These are phyloP conservation scores for Oscheius sp. DNA, from an alignment of 2,888 invertebrate species.

Conservation along the genomic window DNA sequence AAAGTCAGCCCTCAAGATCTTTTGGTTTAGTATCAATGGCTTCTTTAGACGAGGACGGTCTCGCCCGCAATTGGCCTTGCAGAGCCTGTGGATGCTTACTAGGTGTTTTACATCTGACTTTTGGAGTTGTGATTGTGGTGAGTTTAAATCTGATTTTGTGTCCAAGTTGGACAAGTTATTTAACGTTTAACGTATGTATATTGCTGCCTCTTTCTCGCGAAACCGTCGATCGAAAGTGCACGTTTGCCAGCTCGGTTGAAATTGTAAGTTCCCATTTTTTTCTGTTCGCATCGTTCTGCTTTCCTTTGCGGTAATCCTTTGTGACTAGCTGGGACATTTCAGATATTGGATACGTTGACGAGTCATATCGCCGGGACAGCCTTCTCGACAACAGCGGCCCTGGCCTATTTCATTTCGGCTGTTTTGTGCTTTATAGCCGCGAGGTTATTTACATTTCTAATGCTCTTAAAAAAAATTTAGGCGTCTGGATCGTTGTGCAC, in stretches of 20 bases:
- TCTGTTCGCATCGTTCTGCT: too few species aligned
- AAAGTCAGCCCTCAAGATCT: too few species aligned
- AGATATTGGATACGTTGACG: slow-evolving; percentile 52
- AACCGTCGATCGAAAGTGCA: too few species aligned
- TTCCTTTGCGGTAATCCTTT: too few species aligned
- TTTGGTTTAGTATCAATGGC: not conserved
- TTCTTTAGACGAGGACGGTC: slow-evolving; percentile 3
- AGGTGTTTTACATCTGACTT: slow-evolving; percentile 41
- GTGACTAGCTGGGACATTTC: too few species aligned
- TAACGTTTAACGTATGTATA: not conserved
- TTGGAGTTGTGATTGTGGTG: slow-evolving; percentile 41
- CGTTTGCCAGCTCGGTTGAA: too few species aligned
- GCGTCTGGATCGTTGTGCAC: slow-evolving; percentile 48
- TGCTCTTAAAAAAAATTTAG: slow-evolving; percentile 21
- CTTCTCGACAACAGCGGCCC: slow-evolving; percentile 47
- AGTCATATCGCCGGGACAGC: slow-evolving; percentile 50
- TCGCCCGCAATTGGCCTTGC: slow-evolving; percentile 45
- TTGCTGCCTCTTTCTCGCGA: too few species aligned
- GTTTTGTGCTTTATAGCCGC: slow-evolving; percentile 56
- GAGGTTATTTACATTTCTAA: slow-evolving; percentile 13
- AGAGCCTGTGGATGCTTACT: slow-evolving; percentile 43
- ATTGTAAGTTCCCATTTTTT: too few species aligned
- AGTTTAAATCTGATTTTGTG: not conserved
- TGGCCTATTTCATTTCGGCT: slow-evolving; percentile 46
- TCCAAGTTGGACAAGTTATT: not conserved